These are phyloP conservation scores for Dendronephthya gigantea DNA, from an alignment of 64 coral and sea anemone species.

Conservation along the genomic window DNA sequence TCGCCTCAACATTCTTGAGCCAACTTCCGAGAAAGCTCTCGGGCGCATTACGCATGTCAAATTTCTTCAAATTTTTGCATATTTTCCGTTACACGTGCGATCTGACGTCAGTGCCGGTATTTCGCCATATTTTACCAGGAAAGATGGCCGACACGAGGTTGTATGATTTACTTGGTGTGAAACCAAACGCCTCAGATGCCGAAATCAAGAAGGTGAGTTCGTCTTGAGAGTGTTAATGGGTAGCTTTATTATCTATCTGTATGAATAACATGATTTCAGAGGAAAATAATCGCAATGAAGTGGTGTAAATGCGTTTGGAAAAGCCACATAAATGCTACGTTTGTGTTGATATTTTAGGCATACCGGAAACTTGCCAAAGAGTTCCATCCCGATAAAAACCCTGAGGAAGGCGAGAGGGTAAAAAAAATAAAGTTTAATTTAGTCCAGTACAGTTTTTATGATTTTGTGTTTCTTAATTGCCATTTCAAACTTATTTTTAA, in stretches of 20 bases:
- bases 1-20: no score
- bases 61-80: not conserved
- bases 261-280: not conserved
- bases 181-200: constrained; percentile 56
- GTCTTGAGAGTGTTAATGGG: not conserved
- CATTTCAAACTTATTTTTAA: not conserved
- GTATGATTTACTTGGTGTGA: constrained; percentile 81
- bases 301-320: not conserved
- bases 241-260: not conserved
- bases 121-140: constrained; percentile 55
- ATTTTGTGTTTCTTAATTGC: not conserved
- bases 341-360: constrained; percentile 40
- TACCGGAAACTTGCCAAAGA: constrained; percentile 99
- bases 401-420: constrained; percentile 80
- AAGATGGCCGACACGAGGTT: constrained; percentile 94
- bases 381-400: constrained; percentile 93
- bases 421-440: constrained; percentile 6
- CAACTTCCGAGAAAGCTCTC: not conserved
- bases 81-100: not conserved
- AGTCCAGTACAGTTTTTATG: not conserved
- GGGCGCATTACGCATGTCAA: not conserved
- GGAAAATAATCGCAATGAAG: not conserved
- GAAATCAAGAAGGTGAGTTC: constrained; percentile 86
- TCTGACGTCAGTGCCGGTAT: constrained; percentile 59
- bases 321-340: no score